Evolutionary conservation across 2,797 vertebrate genomes (phyloP).

Genomic region (Tangara arthus): DNA sequence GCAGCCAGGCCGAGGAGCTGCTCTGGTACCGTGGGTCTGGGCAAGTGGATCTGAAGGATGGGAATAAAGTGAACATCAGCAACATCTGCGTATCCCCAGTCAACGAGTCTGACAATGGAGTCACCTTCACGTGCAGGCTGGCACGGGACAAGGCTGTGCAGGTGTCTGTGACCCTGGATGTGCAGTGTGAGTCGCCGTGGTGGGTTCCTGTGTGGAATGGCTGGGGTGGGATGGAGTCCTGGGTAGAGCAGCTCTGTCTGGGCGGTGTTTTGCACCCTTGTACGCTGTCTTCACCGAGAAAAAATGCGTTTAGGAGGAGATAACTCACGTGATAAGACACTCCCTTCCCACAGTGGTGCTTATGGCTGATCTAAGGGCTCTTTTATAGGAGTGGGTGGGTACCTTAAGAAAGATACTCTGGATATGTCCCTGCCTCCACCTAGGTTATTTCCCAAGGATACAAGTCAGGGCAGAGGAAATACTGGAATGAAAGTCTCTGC

Average conservation of each 20-base stretch:
- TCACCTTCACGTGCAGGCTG: constrained; percentile 84
- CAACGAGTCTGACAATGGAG: constrained; percentile 73
- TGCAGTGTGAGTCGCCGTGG: constrained; percentile 83
- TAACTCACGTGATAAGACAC: background rate
- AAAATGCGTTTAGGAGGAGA: constrained; percentile 26
- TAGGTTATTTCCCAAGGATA: background rate
- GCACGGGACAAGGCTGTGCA: constrained; percentile 63
- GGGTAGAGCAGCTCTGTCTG: background rate
- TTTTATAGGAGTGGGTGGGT: constrained; percentile 26
- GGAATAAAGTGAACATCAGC: constrained; percentile 80
- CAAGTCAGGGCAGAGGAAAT: constrained; percentile 19
- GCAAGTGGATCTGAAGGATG: constrained; percentile 73
- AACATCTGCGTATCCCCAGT: constrained; percentile 82
- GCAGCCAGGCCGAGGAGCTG: constrained; percentile 73
- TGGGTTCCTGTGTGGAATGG: background rate
- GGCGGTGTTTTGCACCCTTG: background rate
- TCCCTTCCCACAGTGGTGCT: background rate
- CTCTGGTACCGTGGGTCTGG: constrained; percentile 82
- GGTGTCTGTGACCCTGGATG: constrained; percentile 80
- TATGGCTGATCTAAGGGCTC: background rate
- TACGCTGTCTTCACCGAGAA: background rate
- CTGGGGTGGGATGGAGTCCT: background rate
- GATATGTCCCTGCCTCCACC: constrained; percentile 3
- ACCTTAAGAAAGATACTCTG: background rate
- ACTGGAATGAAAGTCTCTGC: background rate